phyloP scores from a whole-genome alignment of 2,888 invertebrate genomes.

The Apoda limacodes region DNA sequence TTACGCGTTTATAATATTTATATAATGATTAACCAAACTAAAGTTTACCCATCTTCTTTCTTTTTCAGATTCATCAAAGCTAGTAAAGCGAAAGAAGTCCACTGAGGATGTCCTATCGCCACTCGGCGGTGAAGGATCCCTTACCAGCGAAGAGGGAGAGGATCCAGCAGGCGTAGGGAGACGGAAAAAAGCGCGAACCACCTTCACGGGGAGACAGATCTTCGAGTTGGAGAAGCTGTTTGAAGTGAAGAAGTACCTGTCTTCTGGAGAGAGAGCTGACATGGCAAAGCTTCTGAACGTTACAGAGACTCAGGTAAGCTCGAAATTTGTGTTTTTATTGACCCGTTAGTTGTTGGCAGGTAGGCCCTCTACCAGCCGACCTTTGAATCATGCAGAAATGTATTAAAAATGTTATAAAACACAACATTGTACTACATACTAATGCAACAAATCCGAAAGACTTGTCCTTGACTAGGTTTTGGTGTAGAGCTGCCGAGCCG shows the following conservation, averaged over 20 bases:
- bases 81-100: slow-evolving; percentile 58
- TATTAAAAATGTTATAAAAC: too few species aligned
- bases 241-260: slow-evolving; percentile 95
- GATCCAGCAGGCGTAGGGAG: slow-evolving; percentile 69
- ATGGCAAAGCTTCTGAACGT: slow-evolving; percentile 95
- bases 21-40: too few species aligned
- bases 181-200: slow-evolving; percentile 93
- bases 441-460: too few species aligned
- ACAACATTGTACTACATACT: too few species aligned
- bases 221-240: slow-evolving; percentile 97
- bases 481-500: too few species aligned
- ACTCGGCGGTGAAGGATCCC: slow-evolving; percentile 51
- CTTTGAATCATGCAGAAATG: too few species aligned
- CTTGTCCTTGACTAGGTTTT: too few species aligned
- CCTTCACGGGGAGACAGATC: slow-evolving; percentile 96
- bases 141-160: slow-evolving; percentile 62
- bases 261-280: slow-evolving; percentile 92
- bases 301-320: slow-evolving; percentile 95
- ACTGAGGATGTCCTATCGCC: slow-evolving; percentile 56
- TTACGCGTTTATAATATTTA: too few species aligned
- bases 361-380: too few species aligned
- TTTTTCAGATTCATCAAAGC: slow-evolving; percentile 45
- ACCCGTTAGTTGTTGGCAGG: too few species aligned
- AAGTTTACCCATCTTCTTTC: too few species aligned
- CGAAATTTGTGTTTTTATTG: too few species aligned